Conservation (phyloP, 30 jellyfish, hydroid and myxozoan species). For the Hydra vulgaris region DNA sequence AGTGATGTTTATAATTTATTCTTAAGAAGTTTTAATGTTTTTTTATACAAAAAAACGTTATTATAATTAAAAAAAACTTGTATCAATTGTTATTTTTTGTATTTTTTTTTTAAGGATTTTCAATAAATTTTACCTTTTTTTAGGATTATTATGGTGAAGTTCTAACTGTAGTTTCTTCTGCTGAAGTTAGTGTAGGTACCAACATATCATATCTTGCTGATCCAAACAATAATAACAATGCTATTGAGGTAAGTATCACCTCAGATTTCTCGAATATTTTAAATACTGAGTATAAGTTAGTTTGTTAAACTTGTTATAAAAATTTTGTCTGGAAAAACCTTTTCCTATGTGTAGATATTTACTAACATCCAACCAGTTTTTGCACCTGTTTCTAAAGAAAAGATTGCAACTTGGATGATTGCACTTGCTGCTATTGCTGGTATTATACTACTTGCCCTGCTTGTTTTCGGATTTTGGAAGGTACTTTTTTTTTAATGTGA, state of each 20-base stretch:
- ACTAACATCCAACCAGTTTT: constrained; percentile 54
- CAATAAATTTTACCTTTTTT: too few species aligned
- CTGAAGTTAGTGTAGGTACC: constrained; percentile 51
- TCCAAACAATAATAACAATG: constrained; percentile 42
- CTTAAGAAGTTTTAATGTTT: too few species aligned
- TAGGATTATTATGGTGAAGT: constrained; percentile 77
- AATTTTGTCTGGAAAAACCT: neutral
- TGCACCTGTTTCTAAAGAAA: constrained; percentile 38
- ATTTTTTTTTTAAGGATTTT: too few species aligned
- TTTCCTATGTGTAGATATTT: constrained; percentile 21
- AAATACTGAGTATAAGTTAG: neutral
- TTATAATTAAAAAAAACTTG: too few species aligned
- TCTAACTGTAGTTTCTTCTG: constrained; percentile 59
- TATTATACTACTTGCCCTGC: constrained; percentile 57
- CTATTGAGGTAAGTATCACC: constrained; percentile 70
- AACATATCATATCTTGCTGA: constrained; percentile 74
- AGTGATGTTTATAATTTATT: too few species aligned
- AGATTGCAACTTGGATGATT: constrained; percentile 55
- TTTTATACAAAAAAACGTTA: too few species aligned
- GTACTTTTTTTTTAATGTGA: neutral
- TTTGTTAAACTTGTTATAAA: neutral
- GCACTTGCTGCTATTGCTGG: constrained; percentile 87
- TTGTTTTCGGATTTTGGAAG: constrained; percentile 76
- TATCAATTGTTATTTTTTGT: too few species aligned
- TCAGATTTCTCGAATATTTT: too few species aligned